Conservation (phyloP, 2,113 vertebrate genomes). For the Ptychochromis oligacanthus region DNA sequence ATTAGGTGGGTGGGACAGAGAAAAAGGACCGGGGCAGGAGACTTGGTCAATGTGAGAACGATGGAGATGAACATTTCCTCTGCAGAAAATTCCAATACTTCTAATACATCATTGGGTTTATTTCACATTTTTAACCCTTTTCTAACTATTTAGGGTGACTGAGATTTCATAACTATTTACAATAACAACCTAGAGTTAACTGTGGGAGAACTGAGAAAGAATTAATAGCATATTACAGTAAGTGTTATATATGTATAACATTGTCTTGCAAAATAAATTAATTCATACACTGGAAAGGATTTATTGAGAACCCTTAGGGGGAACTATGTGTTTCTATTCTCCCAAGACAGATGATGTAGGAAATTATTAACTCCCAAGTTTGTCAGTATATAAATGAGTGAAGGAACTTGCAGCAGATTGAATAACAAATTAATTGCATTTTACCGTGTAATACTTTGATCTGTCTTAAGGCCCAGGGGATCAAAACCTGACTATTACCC, state of each 20-base stretch:
- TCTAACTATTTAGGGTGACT: background rate
- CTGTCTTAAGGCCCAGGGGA: background rate
- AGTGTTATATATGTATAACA: background rate
- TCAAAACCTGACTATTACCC: background rate
- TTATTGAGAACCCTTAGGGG: slow-evolving; percentile 12
- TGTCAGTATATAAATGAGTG: slow-evolving; percentile 11
- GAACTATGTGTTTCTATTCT: background rate
- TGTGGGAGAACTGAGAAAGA: background rate
- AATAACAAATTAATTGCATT: slow-evolving; percentile 20
- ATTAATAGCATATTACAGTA: background rate
- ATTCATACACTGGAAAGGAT: background rate
- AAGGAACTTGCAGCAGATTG: background rate
- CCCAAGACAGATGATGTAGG: background rate
- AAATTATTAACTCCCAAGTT: background rate
- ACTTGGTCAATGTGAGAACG: slow-evolving; percentile 43
- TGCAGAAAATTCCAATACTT: background rate
- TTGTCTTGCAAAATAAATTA: background rate
- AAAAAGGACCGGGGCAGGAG: background rate
- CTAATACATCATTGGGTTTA: background rate
- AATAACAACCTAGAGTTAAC: background rate
- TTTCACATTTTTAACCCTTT: background rate
- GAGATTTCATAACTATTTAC: background rate
- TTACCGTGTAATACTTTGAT: background rate
- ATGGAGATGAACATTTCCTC: slow-evolving; percentile 19
- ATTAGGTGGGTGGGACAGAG: slow-evolving; percentile 43